These are phyloP conservation scores for Cheiracanthium punctorium DNA, from an alignment of 2,888 invertebrate species.

Conservation along the genomic window DNA sequence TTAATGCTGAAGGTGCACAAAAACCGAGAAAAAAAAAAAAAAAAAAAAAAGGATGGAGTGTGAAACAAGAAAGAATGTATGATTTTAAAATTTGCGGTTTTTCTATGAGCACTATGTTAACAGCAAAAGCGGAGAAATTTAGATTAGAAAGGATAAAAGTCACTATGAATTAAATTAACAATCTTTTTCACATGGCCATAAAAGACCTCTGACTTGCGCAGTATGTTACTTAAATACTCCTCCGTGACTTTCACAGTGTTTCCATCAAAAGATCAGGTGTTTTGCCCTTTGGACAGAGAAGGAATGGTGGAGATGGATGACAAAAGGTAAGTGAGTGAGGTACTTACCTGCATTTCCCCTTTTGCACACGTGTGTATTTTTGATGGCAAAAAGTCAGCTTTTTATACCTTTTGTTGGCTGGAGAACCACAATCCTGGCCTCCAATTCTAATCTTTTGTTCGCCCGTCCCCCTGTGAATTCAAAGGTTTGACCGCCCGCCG, in stretches of 20 bases:
- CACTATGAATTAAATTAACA: too few species aligned
- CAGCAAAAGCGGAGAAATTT: too few species aligned
- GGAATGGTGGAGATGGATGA: background rate
- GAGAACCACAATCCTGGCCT: background rate
- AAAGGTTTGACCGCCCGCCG: background rate
- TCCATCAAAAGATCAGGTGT: slow-evolving; percentile 5
- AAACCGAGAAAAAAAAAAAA: too few species aligned
- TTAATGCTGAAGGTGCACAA: too few species aligned
- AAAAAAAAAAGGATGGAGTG: too few species aligned
- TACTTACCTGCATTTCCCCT: background rate
- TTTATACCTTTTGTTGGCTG: slow-evolving; percentile 1
- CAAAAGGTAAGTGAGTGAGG: background rate
- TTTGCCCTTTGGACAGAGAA: background rate
- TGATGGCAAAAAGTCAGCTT: background rate
- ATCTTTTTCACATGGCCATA: too few species aligned
- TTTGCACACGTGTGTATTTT: background rate
- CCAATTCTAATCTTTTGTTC: background rate
- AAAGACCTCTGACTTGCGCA: background rate
- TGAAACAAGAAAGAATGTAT: too few species aligned
- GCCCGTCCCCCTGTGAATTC: background rate
- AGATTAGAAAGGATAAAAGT: too few species aligned
- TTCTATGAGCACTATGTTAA: too few species aligned
- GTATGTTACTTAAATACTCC: background rate
- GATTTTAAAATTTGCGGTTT: too few species aligned
- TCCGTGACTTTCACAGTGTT: background rate